Conservation (phyloP, 2,113 vertebrate species). For the Syngnathus typhle region DNA sequence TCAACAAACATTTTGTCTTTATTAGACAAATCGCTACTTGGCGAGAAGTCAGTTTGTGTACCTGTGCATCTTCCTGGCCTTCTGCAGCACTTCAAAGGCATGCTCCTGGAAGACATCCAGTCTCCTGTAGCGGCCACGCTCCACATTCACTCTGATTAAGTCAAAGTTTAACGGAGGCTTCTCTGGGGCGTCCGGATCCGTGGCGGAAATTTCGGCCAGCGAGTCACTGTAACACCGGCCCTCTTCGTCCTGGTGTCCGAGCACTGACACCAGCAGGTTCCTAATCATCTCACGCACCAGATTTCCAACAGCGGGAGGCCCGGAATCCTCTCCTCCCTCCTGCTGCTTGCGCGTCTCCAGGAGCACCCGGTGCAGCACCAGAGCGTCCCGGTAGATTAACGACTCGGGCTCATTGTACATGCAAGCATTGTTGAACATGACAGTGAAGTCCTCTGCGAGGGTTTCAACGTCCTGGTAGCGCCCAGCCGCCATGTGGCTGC, state of each 20-base stretch:
- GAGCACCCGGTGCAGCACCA: constrained; percentile 90
- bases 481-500: constrained; percentile 90
- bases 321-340: constrained; percentile 86
- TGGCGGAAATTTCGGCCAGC: constrained; percentile 88
- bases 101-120: constrained; percentile 97
- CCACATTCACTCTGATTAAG: constrained; percentile 87
- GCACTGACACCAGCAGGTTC: constrained; percentile 93
- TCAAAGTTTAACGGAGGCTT: constrained; percentile 89
- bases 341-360: constrained; percentile 88
- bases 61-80: constrained; percentile 90
- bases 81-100: constrained; percentile 95
- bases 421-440: constrained; percentile 99
- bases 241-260: constrained; percentile 97
- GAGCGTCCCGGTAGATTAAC: constrained; percentile 94
- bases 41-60: constrained; percentile 37
- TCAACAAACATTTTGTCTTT: not conserved
- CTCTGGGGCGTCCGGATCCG: constrained; percentile 83
- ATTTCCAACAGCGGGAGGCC: constrained; percentile 79
- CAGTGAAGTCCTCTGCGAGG: constrained; percentile 92
- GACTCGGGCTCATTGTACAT: constrained; percentile 97
- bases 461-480: constrained; percentile 96
- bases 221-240: constrained; percentile 97
- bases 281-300: constrained; percentile 93
- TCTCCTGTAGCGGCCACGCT: constrained; percentile 86
- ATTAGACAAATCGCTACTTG: not conserved